phyloP scores from a whole-genome alignment of 2,888 invertebrate species.

The Aethes cnicana region DNA sequence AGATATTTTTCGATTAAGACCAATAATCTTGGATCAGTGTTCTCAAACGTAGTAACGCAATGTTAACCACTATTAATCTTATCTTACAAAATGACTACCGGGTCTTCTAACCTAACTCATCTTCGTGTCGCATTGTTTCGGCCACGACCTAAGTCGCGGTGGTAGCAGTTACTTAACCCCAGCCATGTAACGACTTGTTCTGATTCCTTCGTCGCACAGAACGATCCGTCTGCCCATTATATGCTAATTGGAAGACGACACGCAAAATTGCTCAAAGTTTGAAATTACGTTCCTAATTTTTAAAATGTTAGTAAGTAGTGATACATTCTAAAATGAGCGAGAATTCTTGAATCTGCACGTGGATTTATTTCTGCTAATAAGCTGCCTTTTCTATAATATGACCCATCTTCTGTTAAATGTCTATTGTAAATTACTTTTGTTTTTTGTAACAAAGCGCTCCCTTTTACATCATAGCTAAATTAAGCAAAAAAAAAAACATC shows the following conservation, averaged over 20 bases:
- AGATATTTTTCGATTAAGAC: too few relatives aligned
- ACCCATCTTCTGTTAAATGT: background rate
- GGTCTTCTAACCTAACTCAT: constrained; percentile 18
- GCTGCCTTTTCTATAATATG: background rate
- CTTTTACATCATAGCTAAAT: too few relatives aligned
- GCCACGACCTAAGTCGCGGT: constrained; percentile 35
- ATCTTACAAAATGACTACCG: constrained; percentile 13
- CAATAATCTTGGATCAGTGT: too few relatives aligned
- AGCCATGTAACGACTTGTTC: constrained; percentile 55
- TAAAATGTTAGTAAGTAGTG: constrained; percentile 9
- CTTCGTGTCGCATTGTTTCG: constrained; percentile 30
- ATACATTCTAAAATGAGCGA: constrained; percentile 31
- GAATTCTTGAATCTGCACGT: background rate
- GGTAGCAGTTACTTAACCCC: constrained; percentile 51
- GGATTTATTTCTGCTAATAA: constrained; percentile 5
- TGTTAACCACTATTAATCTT: too few relatives aligned
- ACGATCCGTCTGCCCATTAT: constrained; percentile 53
- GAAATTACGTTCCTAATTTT: constrained; percentile 42
- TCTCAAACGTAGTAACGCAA: too few relatives aligned
- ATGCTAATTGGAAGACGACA: constrained; percentile 68
- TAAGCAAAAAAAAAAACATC: too few relatives aligned
- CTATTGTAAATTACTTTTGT: background rate
- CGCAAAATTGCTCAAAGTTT: constrained; percentile 54
- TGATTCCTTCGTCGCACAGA: constrained; percentile 58
- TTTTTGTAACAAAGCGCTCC: background rate